phyloP scores from a whole-genome alignment of 2,797 vertebrate genomes.

The Eleutherodactylus coqui region DNA sequence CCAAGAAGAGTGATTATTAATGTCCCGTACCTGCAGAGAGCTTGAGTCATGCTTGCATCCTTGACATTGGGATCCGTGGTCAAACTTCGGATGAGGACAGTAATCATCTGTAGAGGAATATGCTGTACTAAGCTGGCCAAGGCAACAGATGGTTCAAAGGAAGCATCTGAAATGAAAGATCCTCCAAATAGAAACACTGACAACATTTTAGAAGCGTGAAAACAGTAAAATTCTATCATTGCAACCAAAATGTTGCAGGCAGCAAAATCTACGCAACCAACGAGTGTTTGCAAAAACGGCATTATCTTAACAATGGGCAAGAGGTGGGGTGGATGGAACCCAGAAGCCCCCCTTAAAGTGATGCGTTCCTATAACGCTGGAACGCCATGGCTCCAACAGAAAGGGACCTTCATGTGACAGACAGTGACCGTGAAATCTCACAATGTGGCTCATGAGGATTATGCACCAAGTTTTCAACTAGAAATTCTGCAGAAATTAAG shows the following conservation, averaged over 20 bases:
- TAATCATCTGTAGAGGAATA: conserved; percentile 98
- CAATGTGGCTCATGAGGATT: too few species aligned
- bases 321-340: too few species aligned
- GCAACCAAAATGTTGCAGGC: not conserved
- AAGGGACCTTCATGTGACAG: too few species aligned
- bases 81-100: conserved; percentile 97
- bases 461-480: too few species aligned
- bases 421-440: too few species aligned
- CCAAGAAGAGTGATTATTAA: not conserved
- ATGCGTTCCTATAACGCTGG: too few species aligned
- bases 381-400: too few species aligned
- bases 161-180: conserved; percentile 79
- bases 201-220: not conserved
- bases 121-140: conserved; percentile 96
- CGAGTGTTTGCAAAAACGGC: too few species aligned
- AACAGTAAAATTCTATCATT: too few species aligned
- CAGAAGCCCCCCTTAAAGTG: too few species aligned
- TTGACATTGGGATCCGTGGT: conserved; percentile 97
- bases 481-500: too few species aligned
- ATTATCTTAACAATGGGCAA: too few species aligned
- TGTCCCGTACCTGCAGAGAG: conserved; percentile 89
- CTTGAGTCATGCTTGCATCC: conserved; percentile 96
- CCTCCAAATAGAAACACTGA: not conserved
- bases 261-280: not conserved
- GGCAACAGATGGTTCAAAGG: conserved; percentile 94